A percentile compares a stretch with the other conserved stretches of the same genome.
Conservation (phyloP, 2,797 vertebrate species). For the Agapornis canus region DNA sequence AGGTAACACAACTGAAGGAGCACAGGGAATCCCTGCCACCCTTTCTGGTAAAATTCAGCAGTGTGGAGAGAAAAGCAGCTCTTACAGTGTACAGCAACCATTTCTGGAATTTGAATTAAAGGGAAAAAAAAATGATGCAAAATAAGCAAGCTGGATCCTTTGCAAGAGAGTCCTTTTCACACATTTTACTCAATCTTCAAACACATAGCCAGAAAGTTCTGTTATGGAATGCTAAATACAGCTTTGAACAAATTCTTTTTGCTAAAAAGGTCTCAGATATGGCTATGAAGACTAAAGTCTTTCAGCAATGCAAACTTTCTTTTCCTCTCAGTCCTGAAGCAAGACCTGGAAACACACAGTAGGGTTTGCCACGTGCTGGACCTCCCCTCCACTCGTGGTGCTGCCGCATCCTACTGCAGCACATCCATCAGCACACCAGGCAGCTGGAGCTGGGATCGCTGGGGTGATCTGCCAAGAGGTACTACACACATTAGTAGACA, state of each 20-base stretch:
- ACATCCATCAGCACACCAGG: not conserved
- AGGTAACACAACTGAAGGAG: not conserved
- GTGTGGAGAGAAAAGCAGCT: not conserved
- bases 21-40: not conserved
- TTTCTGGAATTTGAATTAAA: not conserved
- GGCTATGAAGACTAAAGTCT: not conserved
- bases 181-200: not conserved
- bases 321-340: not conserved
- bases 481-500: conserved; percentile 7
- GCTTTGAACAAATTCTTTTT: not conserved
- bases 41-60: not conserved
- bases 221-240: not conserved
- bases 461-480: not conserved
- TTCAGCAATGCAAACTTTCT: not conserved
- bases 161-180: not conserved
- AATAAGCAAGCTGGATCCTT: not conserved
- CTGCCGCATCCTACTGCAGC: rapidly evolving
- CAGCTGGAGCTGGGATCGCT: not conserved
- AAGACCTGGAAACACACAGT: not conserved
- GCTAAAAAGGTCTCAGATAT: not conserved
- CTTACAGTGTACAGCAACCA: not conserved
- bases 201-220: not conserved
- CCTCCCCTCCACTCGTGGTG: rapidly evolving
- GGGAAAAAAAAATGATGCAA: not conserved
- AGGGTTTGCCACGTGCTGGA: not conserved